Percentiles rank a stretch among this genome's conserved stretches.
These are phyloP conservation scores for Pristionchus maxplancki DNA, from an alignment of 2,888 invertebrate genomes.

Conservation along the genomic window DNA sequence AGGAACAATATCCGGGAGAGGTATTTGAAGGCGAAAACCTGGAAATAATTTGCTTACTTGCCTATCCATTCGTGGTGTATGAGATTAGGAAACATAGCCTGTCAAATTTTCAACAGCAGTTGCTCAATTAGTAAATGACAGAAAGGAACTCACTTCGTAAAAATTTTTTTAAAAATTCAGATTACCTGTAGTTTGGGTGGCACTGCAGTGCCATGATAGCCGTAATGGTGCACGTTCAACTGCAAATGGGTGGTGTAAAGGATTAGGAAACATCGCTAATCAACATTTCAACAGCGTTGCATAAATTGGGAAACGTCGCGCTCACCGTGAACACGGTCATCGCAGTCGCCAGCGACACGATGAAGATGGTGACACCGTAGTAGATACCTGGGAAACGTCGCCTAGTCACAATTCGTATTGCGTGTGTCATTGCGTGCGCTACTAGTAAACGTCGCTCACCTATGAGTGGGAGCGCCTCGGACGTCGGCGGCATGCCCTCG, in stretches of 20 bases:
- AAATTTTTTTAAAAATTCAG: no score
- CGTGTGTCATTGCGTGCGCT: not conserved
- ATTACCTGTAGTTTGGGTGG: constrained; percentile 65
- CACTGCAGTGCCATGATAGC: constrained; percentile 72
- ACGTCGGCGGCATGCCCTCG: constrained; percentile 88
- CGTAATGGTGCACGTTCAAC: constrained; percentile 85
- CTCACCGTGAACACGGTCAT: constrained; percentile 85
- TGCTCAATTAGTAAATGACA: not conserved
- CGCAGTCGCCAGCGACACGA: constrained; percentile 80
- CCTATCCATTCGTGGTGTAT: not conserved
- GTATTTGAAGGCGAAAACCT: constrained; percentile 72
- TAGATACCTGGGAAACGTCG: constrained; percentile 79
- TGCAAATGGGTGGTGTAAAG: constrained; percentile 53
- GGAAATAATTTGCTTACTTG: constrained; percentile 58
- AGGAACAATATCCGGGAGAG: constrained; percentile 71
- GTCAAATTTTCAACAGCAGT: not conserved
- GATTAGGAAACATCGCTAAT: constrained; percentile 5
- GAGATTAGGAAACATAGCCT: not conserved
- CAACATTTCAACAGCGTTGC: not conserved
- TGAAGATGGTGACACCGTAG: constrained; percentile 82
- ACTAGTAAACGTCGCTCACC: constrained; percentile 81
- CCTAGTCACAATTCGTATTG: not conserved
- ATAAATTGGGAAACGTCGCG: not conserved
- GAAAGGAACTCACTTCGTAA: no score
- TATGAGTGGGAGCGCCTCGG: constrained; percentile 88